A percentile compares a stretch with the other conserved stretches of the same genome.
Evolutionary conservation across 2,888 invertebrate species (phyloP).

Genomic region (Poecilus cupreus): DNA sequence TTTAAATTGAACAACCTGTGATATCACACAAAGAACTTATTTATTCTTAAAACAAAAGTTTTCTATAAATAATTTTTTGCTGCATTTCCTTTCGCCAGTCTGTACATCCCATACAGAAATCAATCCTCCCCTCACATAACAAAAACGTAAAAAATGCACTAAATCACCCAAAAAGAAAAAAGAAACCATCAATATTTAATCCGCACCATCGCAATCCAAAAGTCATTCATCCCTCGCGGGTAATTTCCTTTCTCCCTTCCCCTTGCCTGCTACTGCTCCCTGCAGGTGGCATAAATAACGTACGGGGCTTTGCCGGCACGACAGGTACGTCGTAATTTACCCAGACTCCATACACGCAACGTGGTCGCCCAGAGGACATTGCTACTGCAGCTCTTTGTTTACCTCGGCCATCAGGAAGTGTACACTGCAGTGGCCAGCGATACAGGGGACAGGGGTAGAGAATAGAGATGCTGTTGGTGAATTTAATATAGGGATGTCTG

Average conservation of each 20-base stretch:
- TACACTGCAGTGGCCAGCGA: neutral
- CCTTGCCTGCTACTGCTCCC: neutral
- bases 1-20: too few relatives aligned
- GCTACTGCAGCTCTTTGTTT: slow-evolving; percentile 33
- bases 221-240: slow-evolving; percentile 29
- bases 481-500: slow-evolving; percentile 14
- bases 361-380: neutral
- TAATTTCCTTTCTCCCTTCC: neutral
- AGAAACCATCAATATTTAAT: slow-evolving; percentile 31
- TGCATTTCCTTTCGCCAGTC: neutral
- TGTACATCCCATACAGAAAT: neutral
- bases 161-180: neutral
- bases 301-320: slow-evolving; percentile 5
- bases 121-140: neutral
- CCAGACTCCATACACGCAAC: neutral
- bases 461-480: neutral
- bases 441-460: neutral
- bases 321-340: slow-evolving; percentile 33
- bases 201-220: neutral
- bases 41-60: too few relatives aligned
- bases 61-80: neutral
- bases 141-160: neutral
- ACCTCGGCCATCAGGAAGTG: neutral
- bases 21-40: too few relatives aligned
- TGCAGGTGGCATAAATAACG: slow-evolving; percentile 30